phyloP scores from a whole-genome alignment of 2,113 vertebrate genomes.

The Junco hyemalis region DNA sequence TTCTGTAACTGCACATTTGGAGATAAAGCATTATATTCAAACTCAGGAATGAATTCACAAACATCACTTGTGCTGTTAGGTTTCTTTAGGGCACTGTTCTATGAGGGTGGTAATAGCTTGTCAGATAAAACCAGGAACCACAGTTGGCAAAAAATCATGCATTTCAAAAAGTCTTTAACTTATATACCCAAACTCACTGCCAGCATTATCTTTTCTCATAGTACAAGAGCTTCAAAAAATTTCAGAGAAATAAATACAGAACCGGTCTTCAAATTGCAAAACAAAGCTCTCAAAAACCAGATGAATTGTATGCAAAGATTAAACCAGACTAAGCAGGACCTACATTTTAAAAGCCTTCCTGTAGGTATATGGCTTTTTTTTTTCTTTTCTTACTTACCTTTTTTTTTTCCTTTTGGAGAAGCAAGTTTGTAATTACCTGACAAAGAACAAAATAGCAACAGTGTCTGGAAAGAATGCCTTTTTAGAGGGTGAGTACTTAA shows the following conservation, averaged over 20 bases:
- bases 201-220: background rate
- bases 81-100: background rate
- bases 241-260: constrained; percentile 6
- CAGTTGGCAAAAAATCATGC: background rate
- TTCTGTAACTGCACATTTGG: constrained; percentile 28
- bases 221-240: background rate
- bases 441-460: constrained; percentile 28
- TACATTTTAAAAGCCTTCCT: constrained; percentile 18
- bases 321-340: constrained; percentile 1
- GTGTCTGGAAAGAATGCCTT: constrained; percentile 53
- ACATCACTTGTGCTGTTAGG: background rate
- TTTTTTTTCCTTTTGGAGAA: background rate
- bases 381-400: background rate
- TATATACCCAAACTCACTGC: constrained; percentile 1
- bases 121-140: background rate
- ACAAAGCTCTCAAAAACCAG: background rate
- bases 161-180: background rate
- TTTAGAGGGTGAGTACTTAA: constrained; percentile 40
- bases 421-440: constrained; percentile 28
- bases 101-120: background rate
- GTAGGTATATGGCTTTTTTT: background rate
- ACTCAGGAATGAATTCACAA: constrained; percentile 33
- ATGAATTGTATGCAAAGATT: background rate
- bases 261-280: background rate
- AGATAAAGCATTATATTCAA: constrained; percentile 28